Base-by-base conservation (phyloP, 2,888 invertebrate genomes). In the Calameuta idolon region DNA sequence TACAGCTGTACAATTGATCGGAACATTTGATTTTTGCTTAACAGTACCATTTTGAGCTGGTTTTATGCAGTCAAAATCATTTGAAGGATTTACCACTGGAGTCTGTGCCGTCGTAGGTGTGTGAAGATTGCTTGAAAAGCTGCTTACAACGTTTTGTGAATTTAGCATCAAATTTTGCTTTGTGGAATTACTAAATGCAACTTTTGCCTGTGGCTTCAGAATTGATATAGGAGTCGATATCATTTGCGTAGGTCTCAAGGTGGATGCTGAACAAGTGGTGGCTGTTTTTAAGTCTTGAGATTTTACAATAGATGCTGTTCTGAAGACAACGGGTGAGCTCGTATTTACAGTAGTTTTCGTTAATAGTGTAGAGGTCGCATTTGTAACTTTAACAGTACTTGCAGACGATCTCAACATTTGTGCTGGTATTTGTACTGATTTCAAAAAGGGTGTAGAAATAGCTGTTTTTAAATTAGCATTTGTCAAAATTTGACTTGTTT, bases 171-270 rank as follows among this genome's bases (percentile, higher is more conserved):
- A 34, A 79, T 80, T 86, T 30, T 83, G 85, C 71, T 82, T 85
- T 34, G 78, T 80, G 3, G 83, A 74, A 73, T 82, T 84, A 12
- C 79, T 81, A 69, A 84, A 75, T 15, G 82, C 79, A 12, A 84
- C 79, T 80, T 87, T 88, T 11, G 86, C 77, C 77, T 89, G 89
- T 33, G 89, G 89, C 77, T 90, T 90, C 9, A 90, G 82, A 23
- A 90, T 88, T n/a, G 90, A 90, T 74, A 90, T 82, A 9, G 90
- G 87, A 4, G 85, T 83, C 15, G 85, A 86, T 9, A 84, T 79
- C 37, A 81, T 78, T 71, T 87, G 85, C 1, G 83, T 83, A 23
- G 85, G 81, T 75, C 85, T 82, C n/a, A 88, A 84, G 74, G 85
- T 85, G 74, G 85, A 85, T 1, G 85, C 83, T 11, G 84, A 83